Conservation (phyloP, 1,140 invertebrate species). For the Artemia franciscana region DNA sequence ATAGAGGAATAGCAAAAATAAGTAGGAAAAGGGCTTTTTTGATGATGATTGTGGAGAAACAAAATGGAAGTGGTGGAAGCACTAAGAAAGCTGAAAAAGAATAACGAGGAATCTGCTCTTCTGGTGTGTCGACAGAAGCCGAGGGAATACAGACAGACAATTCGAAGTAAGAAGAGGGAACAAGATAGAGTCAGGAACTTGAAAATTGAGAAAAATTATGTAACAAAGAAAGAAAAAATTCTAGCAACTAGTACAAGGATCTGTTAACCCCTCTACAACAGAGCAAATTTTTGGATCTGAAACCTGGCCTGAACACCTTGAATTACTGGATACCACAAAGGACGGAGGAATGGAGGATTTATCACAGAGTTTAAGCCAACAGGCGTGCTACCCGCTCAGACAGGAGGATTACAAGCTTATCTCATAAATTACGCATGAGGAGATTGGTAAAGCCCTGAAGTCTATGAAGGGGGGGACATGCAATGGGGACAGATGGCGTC, state of each 20-base stretch:
- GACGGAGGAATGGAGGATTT: not conserved
- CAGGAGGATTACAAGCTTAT: not conserved
- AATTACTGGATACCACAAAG: not conserved
- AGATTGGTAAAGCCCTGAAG: not conserved
- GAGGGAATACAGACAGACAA: not conserved
- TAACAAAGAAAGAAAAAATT: not conserved
- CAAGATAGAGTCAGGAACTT: not conserved
- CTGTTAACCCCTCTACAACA: not conserved
- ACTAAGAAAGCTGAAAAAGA: not conserved
- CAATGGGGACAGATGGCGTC: not conserved
- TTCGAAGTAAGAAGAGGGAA: not conserved
- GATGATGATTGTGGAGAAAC: not conserved
- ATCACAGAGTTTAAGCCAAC: too few relatives aligned
- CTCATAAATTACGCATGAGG: not conserved
- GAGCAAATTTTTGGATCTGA: not conserved
- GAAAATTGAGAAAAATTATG: not conserved
- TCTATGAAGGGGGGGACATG: not conserved
- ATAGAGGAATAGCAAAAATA: not conserved
- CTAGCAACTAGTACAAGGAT: not conserved
- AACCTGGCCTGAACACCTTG: not conserved
- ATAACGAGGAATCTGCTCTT: not conserved
- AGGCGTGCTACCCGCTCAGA: too few relatives aligned
- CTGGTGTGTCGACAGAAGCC: not conserved
- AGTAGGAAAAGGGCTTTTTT: not conserved
- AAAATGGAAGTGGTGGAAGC: not conserved